These are phyloP conservation scores for Oryzaephilus surinamensis DNA, from an alignment of 1,140 invertebrate species.

Conservation along the genomic window DNA sequence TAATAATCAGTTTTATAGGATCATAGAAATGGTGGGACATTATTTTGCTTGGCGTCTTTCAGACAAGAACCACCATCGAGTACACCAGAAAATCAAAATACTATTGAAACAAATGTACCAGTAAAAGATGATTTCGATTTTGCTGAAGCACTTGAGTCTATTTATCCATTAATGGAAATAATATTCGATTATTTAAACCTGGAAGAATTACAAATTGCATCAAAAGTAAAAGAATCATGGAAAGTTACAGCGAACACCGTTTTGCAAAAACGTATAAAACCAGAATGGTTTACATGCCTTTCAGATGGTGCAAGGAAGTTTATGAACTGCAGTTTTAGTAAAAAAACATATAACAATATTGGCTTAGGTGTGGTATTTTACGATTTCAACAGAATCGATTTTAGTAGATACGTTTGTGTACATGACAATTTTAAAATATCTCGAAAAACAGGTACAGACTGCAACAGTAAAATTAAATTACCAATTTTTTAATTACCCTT, in stretches of 20 bases:
- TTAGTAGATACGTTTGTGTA: too few species aligned
- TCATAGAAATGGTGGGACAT: too few species aligned
- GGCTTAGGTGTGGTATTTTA: slow-evolving; percentile 19
- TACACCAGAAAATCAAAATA: too few species aligned
- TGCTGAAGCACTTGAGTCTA: slow-evolving; percentile 16
- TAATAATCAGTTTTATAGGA: too few species aligned
- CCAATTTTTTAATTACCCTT: too few species aligned
- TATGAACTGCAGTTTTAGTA: slow-evolving; percentile 14
- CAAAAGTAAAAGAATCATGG: slow-evolving; percentile 18
- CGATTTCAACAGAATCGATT: too few species aligned
- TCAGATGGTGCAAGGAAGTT: slow-evolving; percentile 11
- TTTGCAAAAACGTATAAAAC: slow-evolving; percentile 14
- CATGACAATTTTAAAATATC: too few species aligned
- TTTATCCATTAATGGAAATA: slow-evolving; percentile 22
- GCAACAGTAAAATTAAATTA: too few species aligned
- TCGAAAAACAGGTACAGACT: too few species aligned
- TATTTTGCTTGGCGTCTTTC: too few species aligned
- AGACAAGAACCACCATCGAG: too few species aligned
- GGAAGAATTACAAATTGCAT: slow-evolving; percentile 17
- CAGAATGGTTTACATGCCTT: slow-evolving; percentile 23
- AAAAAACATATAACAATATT: slow-evolving; percentile 19
- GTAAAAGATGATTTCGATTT: slow-evolving; percentile 16
- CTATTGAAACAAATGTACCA: slow-evolving; percentile 1
- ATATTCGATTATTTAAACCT: slow-evolving; percentile 21
- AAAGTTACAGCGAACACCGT: slow-evolving; percentile 12